Evolutionary conservation across 2,113 vertebrate species (phyloP).

Genomic region (Caretta caretta): DNA sequence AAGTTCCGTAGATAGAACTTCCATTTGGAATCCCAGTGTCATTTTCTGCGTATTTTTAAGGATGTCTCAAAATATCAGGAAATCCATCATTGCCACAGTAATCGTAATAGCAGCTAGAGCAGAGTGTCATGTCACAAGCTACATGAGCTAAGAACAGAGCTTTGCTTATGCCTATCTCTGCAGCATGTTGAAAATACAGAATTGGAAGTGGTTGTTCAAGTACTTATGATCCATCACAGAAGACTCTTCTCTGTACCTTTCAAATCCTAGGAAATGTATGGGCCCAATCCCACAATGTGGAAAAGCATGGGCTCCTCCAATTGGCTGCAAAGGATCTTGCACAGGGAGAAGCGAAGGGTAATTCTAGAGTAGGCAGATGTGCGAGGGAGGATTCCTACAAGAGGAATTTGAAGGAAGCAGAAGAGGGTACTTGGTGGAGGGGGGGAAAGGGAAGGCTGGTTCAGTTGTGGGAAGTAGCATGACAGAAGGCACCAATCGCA

Average conservation of each 20-base stretch:
- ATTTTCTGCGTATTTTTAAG: neutral
- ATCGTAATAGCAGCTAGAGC: no score
- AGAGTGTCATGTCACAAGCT: neutral
- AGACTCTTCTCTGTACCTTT: neutral
- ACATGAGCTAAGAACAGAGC: neutral
- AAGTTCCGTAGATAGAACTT: conserved; percentile 3
- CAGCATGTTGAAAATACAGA: neutral
- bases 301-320: neutral
- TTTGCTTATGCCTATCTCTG: neutral
- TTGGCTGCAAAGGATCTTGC: neutral
- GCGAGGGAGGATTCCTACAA: neutral
- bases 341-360: neutral
- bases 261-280: neutral
- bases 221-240: neutral
- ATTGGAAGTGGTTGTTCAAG: neutral
- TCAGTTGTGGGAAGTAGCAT: neutral
- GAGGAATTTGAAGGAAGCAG: neutral
- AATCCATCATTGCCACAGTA: neutral
- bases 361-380: neutral
- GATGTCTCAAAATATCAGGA: neutral
- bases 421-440: neutral
- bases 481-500: neutral
- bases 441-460: neutral
- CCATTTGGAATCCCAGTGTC: neutral
- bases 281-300: neutral